phyloP scores from a whole-genome alignment of 1,140 invertebrate species.

The Dryas iulia region DNA sequence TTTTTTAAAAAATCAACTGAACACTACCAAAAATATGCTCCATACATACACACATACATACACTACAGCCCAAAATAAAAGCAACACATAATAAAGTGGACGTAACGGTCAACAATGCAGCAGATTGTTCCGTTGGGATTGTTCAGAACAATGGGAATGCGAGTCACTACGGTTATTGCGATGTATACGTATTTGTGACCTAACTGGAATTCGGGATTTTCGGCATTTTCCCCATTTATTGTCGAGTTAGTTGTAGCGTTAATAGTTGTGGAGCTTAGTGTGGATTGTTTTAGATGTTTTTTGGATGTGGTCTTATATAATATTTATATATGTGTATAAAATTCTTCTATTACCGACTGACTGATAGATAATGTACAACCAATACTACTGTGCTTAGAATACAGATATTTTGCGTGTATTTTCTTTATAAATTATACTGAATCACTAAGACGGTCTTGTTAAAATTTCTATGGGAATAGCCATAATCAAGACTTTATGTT shows the following conservation, averaged over 20 bases:
- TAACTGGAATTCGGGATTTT: slow-evolving; percentile 62
- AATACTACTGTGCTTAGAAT: no score
- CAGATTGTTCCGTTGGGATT: slow-evolving; percentile 64
- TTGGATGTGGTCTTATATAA: neutral
- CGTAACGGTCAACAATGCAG: slow-evolving; percentile 55
- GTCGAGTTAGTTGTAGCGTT: slow-evolving; percentile 5
- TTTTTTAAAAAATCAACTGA: no score
- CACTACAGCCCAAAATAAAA: neutral
- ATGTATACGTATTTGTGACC: slow-evolving; percentile 54
- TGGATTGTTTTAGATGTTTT: neutral
- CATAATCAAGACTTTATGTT: no score
- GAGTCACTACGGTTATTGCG: slow-evolving; percentile 73
- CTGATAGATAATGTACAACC: no score
- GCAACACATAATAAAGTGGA: slow-evolving; percentile 41
- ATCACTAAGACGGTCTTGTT: no score
- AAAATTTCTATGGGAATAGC: no score
- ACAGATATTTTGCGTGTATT: no score
- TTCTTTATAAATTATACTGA: no score
- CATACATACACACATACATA: neutral
- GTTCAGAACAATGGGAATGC: slow-evolving; percentile 49
- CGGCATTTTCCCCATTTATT: slow-evolving; percentile 19
- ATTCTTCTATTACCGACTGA: no score
- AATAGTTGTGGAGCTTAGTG: neutral
- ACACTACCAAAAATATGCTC: no score
- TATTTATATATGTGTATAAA: no score